Percentiles rank a stretch among this genome's conserved stretches.
Evolutionary conservation across 2,797 vertebrate genomes (phyloP).

Genomic region (Microctenopoma lineatum): DNA sequence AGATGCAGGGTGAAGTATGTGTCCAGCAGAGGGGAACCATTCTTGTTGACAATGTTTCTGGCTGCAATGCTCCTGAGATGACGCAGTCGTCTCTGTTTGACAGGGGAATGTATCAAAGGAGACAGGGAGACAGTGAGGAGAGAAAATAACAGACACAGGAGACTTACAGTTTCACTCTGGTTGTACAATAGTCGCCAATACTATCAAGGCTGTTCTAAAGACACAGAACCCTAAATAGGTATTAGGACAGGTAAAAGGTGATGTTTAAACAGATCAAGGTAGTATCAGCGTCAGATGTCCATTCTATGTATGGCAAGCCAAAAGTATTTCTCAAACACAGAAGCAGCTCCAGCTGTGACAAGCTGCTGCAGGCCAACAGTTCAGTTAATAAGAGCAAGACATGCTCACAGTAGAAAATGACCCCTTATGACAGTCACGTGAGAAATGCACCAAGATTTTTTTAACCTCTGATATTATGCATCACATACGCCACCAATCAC

Average conservation of each 20-base stretch:
- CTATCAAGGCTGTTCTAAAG: not conserved
- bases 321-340: slow-evolving; percentile 16
- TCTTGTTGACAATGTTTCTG: slow-evolving; percentile 94
- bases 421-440: slow-evolving; percentile 39
- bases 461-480: slow-evolving; percentile 14
- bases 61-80: slow-evolving; percentile 96
- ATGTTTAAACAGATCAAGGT: slow-evolving; percentile 2
- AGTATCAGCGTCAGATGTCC: not conserved
- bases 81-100: slow-evolving; percentile 91
- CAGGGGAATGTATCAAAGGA: not conserved
- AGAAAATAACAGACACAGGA: slow-evolving; percentile 25
- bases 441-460: slow-evolving; percentile 2
- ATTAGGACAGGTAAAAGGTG: not conserved
- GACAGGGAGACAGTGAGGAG: not conserved
- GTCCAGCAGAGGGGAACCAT: slow-evolving; percentile 93
- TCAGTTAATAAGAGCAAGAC: slow-evolving; percentile 36
- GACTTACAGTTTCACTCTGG: slow-evolving; percentile 12
- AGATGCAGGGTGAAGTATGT: slow-evolving; percentile 97
- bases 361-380: not conserved
- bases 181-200: slow-evolving; percentile 2
- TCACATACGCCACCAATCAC: slow-evolving; percentile 3
- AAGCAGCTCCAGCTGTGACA: not conserved
- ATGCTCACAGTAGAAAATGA: slow-evolving; percentile 27
- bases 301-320: not conserved
- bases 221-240: not conserved